These are phyloP conservation scores for cattle (Bos taurus) DNA, from an alignment of 2,113 vertebrate genomes.

Conservation along the genomic window ARS-UCD2.0 NC_037357.1:9189501-9190000, in stretches of 20 bases:
- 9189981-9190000: not conserved
- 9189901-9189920: not conserved
- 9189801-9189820: not conserved
- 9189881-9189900: not conserved
- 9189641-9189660: constrained; percentile 54
- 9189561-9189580: constrained; percentile 60
- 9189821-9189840: constrained; percentile 17
- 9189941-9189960: constrained; percentile 22
- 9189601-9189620: constrained; percentile 48
- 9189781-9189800: constrained; percentile 36
- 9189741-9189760: not conserved
- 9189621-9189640: constrained; percentile 56
- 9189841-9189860: constrained; percentile 8
- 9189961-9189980: not conserved
- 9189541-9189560: constrained; percentile 24
- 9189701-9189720: constrained; percentile 35
- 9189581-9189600: constrained; percentile 35
- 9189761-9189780: constrained; percentile 47
- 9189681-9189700: not conserved
- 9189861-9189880: not conserved
- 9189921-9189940: constrained; percentile 28
- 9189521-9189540: constrained; percentile 37
- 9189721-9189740: not conserved
- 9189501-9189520: not conserved
- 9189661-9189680: not conserved